A percentile compares a stretch with the other conserved stretches of the same genome.
phyloP scores from a whole-genome alignment of 1,140 invertebrate species.

The Caenorhabditis tropicalis region DNA sequence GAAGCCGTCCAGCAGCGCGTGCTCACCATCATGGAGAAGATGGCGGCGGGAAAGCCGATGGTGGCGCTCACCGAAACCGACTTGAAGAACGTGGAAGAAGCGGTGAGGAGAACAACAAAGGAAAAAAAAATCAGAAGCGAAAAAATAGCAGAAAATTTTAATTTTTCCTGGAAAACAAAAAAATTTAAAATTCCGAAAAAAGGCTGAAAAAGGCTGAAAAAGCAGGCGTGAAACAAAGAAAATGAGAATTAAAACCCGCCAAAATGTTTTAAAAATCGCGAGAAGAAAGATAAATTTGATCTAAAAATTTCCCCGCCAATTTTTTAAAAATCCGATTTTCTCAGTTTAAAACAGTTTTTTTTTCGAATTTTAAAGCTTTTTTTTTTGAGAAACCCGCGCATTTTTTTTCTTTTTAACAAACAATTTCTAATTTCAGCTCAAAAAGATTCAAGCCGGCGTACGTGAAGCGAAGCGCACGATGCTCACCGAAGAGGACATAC shows the following conservation, averaged over 20 bases:
- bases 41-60: neutral
- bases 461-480: neutral
- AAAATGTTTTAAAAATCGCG: neutral
- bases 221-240: neutral
- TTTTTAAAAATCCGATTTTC: neutral
- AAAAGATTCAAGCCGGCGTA: neutral
- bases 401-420: too few relatives aligned
- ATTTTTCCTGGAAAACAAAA: neutral
- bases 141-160: neutral
- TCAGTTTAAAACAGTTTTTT: too few relatives aligned
- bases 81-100: neutral
- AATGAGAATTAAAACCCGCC: too few relatives aligned
- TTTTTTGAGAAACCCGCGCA: neutral
- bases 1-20: neutral
- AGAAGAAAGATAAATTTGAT: neutral
- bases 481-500: constrained; percentile 15
- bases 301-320: too few relatives aligned
- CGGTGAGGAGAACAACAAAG: neutral
- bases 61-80: neutral
- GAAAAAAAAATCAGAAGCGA: neutral
- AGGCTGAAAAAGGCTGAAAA: neutral
- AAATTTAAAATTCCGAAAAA: neutral
- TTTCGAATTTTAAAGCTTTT: too few relatives aligned
- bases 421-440: neutral
- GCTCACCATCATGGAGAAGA: neutral